Conservation (phyloP, 2,797 vertebrate species). For the Acomys russatus region DNA sequence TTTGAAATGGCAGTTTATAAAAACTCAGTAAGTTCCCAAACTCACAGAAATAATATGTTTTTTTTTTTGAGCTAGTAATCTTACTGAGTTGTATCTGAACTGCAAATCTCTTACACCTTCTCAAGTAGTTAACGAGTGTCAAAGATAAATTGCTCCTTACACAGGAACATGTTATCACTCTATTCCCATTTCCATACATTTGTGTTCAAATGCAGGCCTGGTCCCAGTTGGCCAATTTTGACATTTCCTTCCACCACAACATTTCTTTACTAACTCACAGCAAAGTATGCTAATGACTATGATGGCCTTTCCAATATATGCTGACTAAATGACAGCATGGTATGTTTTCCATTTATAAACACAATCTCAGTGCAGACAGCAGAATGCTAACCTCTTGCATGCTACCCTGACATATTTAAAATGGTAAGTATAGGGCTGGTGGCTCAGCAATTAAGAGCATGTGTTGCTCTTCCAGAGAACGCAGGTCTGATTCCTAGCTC, state of each 20-base stretch:
- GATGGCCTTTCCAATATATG: background rate
- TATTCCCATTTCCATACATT: conserved; percentile 35
- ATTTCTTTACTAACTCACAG: background rate
- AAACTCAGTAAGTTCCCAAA: background rate
- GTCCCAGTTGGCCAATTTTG: conserved; percentile 31
- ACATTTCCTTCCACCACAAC: conserved; percentile 29
- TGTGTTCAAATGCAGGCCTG: conserved; percentile 14
- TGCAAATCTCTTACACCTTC: background rate
- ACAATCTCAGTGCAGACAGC: conserved; percentile 6
- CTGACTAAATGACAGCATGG: background rate
- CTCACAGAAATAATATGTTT: background rate
- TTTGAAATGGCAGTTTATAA: background rate
- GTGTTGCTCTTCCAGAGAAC: background rate
- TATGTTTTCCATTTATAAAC: conserved; percentile 1
- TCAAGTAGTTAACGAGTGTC: background rate
- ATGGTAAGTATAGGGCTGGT: conserved; percentile 14
- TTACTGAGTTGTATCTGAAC: conserved; percentile 16
- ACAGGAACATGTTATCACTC: background rate
- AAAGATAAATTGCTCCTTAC: background rate
- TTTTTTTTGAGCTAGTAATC: background rate
- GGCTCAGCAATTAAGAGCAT: background rate
- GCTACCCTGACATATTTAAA: conserved; percentile 31
- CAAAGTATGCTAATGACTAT: conserved; percentile 43
- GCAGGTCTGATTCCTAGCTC: background rate
- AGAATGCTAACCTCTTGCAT: conserved; percentile 42